Percentiles rank a stretch among this genome's conserved stretches.
These are phyloP conservation scores for Nannobrachium achirus DNA, from an alignment of 2,113 vertebrate genomes.

Conservation along the genomic window DNA sequence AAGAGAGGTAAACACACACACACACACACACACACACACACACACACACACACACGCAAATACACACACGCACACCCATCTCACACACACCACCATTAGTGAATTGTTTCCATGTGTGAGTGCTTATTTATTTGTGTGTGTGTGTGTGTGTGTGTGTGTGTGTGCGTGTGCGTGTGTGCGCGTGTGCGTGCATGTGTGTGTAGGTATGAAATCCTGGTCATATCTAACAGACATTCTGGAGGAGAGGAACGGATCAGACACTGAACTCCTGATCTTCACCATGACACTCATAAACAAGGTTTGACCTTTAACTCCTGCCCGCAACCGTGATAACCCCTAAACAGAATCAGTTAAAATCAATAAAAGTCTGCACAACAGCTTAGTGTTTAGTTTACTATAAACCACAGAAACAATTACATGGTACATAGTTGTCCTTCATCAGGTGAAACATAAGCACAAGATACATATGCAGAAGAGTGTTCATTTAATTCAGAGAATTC, in stretches of 20 bases:
- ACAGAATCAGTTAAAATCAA: no score
- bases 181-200: constrained; percentile 8
- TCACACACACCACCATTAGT: no score
- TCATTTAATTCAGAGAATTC: no score
- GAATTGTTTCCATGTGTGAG: no score
- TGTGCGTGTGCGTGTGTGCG: neutral
- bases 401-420: neutral
- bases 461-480: no score
- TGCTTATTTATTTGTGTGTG: neutral
- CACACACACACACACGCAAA: neutral
- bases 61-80: no score
- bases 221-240: constrained; percentile 86
- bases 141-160: neutral
- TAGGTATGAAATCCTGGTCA: constrained; percentile 85
- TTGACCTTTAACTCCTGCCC: neutral
- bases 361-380: no score
- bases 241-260: constrained; percentile 86
- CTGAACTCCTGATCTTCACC: constrained; percentile 88
- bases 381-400: neutral
- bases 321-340: no score
- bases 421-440: no score
- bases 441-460: no score
- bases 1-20: constrained; percentile 77
- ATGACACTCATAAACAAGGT: constrained; percentile 98
- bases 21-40: constrained; percentile 2